Percentiles rank a stretch among this genome's conserved stretches.
Conservation (phyloP, 1,140 invertebrate species). For the Megalonaias nervosa region DNA sequence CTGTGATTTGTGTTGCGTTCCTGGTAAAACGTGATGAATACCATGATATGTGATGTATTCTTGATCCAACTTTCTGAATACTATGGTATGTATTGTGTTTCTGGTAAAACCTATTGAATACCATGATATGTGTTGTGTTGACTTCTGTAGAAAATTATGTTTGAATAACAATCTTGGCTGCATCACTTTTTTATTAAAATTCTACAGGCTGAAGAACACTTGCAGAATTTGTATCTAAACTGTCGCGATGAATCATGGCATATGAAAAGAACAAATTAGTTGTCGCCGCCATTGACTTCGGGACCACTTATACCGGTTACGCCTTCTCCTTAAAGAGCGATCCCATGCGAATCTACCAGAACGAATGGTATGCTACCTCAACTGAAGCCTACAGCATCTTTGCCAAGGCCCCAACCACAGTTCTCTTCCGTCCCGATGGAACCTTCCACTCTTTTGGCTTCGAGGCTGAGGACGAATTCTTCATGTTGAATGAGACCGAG, state of each 20-base stretch:
- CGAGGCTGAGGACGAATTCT: constrained; percentile 35
- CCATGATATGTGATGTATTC: too few relatives aligned
- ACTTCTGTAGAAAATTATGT: too few relatives aligned
- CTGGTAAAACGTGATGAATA: too few relatives aligned
- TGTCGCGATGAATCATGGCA: not conserved
- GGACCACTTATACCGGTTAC: constrained; percentile 30
- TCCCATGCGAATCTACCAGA: constrained; percentile 12
- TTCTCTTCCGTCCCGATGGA: constrained; percentile 22
- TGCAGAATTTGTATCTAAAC: too few relatives aligned
- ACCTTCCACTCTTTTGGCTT: constrained; percentile 31
- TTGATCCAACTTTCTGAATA: too few relatives aligned
- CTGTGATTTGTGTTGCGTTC: too few relatives aligned
- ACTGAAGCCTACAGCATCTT: constrained; percentile 1
- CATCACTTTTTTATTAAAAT: too few relatives aligned
- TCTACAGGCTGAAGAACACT: too few relatives aligned
- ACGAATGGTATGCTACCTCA: constrained; percentile 10
- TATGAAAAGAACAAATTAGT: constrained; percentile 5
- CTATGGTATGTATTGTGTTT: too few relatives aligned
- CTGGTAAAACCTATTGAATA: too few relatives aligned
- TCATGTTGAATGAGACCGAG: constrained; percentile 16
- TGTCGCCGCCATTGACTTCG: constrained; percentile 33
- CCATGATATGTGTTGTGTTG: too few relatives aligned
- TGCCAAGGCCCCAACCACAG: constrained; percentile 32
- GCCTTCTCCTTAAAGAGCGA: constrained; percentile 17
- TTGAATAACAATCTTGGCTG: too few relatives aligned